Conservation (phyloP, 1,140 invertebrate species). For the Mizuhopecten yessoensis region DNA sequence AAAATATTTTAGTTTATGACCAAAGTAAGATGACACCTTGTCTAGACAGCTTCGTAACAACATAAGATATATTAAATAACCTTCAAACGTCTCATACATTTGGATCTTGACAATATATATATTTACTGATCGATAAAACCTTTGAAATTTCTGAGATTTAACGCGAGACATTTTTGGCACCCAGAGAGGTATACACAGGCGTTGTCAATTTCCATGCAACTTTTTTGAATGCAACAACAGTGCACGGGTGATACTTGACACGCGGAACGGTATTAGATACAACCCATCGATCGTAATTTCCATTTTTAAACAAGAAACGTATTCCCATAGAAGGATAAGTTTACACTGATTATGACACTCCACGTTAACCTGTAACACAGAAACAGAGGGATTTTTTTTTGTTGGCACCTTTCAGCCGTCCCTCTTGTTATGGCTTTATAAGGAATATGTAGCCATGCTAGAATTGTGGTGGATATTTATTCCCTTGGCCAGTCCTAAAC, state of each 20-base stretch:
- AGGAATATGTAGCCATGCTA: background rate
- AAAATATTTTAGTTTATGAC: slow-evolving; percentile 29
- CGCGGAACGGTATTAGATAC: too few species aligned
- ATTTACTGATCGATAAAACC: background rate
- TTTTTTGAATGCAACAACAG: background rate
- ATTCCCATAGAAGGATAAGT: background rate
- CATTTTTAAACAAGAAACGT: slow-evolving; percentile 4
- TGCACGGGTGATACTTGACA: background rate
- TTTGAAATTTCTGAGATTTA: background rate
- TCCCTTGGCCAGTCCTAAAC: slow-evolving; percentile 5
- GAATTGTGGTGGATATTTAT: background rate
- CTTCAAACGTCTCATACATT: background rate
- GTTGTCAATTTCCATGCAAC: background rate
- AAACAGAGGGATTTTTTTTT: background rate
- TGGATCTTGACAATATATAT: background rate
- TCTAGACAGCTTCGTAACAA: background rate
- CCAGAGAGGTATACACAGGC: background rate
- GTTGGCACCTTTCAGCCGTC: background rate
- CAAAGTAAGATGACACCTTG: background rate
- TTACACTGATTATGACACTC: background rate
- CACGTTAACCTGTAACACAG: background rate
- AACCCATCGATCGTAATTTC: background rate
- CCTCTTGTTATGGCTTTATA: background rate
- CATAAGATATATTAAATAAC: background rate
- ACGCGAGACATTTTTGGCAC: background rate